These are phyloP conservation scores for Cyphomyrmex costatus DNA, from an alignment of 1,140 invertebrate species.

Conservation along the genomic window DNA sequence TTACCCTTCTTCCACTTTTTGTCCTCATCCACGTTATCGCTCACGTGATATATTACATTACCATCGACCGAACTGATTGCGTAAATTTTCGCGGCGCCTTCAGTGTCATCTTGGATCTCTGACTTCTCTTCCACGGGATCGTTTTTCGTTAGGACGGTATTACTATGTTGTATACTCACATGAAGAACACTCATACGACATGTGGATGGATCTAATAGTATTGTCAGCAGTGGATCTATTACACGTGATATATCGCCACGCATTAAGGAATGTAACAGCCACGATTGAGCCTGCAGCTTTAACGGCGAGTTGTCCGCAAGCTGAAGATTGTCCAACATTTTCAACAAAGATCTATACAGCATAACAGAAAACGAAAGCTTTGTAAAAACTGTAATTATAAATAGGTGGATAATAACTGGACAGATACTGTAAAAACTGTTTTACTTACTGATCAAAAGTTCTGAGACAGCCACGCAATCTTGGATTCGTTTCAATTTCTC, in stretches of 20 bases:
- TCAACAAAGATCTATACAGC: constrained; percentile 89
- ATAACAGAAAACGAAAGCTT: neutral
- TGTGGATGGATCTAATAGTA: constrained; percentile 93
- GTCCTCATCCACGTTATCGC: constrained; percentile 84
- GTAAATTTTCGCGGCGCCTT: constrained; percentile 90
- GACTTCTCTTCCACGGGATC: constrained; percentile 82
- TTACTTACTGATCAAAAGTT: constrained; percentile 86
- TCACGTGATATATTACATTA: constrained; percentile 95
- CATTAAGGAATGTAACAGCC: constrained; percentile 91
- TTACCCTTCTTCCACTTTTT: constrained; percentile 78
- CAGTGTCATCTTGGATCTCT: constrained; percentile 84
- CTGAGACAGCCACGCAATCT: constrained; percentile 85
- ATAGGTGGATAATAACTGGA: neutral
- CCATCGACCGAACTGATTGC: constrained; percentile 95
- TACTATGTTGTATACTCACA: constrained; percentile 92
- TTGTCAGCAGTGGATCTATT: constrained; percentile 92
- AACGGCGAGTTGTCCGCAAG: constrained; percentile 90
- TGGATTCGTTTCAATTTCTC: constrained; percentile 88
- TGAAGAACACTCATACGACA: constrained; percentile 95
- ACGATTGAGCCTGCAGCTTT: constrained; percentile 91
- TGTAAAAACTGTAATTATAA: neutral
- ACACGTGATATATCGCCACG: constrained; percentile 93
- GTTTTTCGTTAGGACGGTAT: constrained; percentile 85
- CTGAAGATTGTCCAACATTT: constrained; percentile 93
- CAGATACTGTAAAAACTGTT: neutral